Conservation (phyloP, 2,888 invertebrate species). For the Agonopterix subpropinquella region DNA sequence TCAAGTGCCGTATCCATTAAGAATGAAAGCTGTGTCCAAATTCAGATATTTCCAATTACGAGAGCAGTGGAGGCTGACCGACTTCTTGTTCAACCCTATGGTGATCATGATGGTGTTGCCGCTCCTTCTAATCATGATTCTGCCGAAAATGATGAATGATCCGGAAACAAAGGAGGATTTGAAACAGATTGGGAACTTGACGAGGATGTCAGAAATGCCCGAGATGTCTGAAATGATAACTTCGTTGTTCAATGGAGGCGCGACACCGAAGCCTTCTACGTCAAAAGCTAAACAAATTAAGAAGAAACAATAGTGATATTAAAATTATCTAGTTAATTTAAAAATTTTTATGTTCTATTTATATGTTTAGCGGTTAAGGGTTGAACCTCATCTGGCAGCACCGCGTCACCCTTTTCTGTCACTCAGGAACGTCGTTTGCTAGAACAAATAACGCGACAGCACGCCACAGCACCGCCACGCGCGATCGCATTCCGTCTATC, state of each 20-base stretch:
- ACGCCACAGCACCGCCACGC: no score
- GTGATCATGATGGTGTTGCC: slow-evolving; percentile 98
- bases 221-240: slow-evolving; percentile 98
- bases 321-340: slow-evolving; percentile 10
- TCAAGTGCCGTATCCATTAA: slow-evolving; percentile 94
- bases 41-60: slow-evolving; percentile 93
- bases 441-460: no score
- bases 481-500: no score
- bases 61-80: slow-evolving; percentile 97
- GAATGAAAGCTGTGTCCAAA: slow-evolving; percentile 88
- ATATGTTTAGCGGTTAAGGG: slow-evolving; percentile 13
- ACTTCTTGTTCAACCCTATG: slow-evolving; percentile 98
- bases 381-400: no score
- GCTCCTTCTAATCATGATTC: slow-evolving; percentile 89
- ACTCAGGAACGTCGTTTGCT: no score
- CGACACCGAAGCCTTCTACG: slow-evolving; percentile 59
- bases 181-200: slow-evolving; percentile 90
- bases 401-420: no score
- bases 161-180: slow-evolving; percentile 97
- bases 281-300: slow-evolving; percentile 66
- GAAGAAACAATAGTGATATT: slow-evolving; percentile 53
- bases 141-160: slow-evolving; percentile 98
- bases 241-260: slow-evolving; percentile 86
- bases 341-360: slow-evolving; percentile 33
- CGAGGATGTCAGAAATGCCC: slow-evolving; percentile 90